A percentile compares a stretch with the other conserved stretches of the same genome.
Conservation (phyloP, 1,140 invertebrate genomes). For the Apis dorsata region DNA sequence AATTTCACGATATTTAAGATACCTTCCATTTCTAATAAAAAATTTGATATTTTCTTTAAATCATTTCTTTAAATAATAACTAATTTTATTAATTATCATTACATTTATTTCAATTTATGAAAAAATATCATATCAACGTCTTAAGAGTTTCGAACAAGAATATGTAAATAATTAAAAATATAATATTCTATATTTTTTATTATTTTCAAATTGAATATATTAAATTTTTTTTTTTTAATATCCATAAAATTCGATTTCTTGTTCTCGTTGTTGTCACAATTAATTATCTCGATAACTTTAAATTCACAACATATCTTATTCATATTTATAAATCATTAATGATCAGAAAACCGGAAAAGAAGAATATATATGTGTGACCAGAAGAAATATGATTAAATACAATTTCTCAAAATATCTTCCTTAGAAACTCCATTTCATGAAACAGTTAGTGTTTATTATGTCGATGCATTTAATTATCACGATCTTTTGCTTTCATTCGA, state of each 20-base stretch:
- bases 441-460: slow-evolving; percentile 24
- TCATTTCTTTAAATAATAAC: too few relatives aligned
- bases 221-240: too few relatives aligned
- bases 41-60: too few relatives aligned
- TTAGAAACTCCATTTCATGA: slow-evolving; percentile 28
- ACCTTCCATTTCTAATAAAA: too few relatives aligned
- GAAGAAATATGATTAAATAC: slow-evolving; percentile 25
- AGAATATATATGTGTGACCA: background rate
- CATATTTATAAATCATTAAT: slow-evolving; percentile 29
- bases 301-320: slow-evolving; percentile 11
- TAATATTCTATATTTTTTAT: too few relatives aligned
- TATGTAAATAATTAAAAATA: too few relatives aligned
- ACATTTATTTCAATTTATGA: too few relatives aligned
- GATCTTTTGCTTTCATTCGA: background rate
- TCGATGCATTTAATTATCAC: slow-evolving; percentile 12
- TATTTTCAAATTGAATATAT: too few relatives aligned
- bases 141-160: too few relatives aligned
- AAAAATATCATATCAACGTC: too few relatives aligned
- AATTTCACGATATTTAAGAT: background rate
- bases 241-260: background rate
- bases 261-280: background rate
- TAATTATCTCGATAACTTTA: background rate
- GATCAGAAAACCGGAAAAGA: slow-evolving; percentile 32
- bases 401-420: slow-evolving; percentile 25
- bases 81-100: too few relatives aligned